phyloP scores from a whole-genome alignment of 23 tunicate genomes.

The Phallusia fumigata region DNA sequence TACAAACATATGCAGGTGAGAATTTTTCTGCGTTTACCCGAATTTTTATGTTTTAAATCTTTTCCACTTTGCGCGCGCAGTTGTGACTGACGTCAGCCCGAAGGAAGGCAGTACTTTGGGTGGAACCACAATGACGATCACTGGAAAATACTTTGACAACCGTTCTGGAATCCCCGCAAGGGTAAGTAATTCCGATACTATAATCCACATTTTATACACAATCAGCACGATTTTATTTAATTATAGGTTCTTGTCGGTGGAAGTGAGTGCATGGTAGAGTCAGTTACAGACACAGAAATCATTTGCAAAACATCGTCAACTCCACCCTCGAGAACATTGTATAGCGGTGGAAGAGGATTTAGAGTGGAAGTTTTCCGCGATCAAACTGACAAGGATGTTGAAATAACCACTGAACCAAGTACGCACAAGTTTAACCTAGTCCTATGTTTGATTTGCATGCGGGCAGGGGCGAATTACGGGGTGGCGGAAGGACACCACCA shows the following conservation, averaged over 20 bases:
- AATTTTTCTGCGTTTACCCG: background rate
- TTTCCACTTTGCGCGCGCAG: conserved; percentile 5
- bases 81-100: conserved; percentile 52
- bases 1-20: conserved; percentile 86
- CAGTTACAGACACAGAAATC: conserved; percentile 52
- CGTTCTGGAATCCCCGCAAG: conserved; percentile 20
- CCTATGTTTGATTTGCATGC: too few species aligned
- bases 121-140: conserved; percentile 50
- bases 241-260: conserved; percentile 71
- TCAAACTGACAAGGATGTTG: conserved; percentile 4
- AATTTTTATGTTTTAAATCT: background rate
- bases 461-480: too few species aligned
- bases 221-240: too few species aligned
- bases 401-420: background rate
- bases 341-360: conserved; percentile 81
- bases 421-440: too few species aligned
- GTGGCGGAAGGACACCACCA: too few species aligned
- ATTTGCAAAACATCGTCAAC: conserved; percentile 49
- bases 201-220: too few species aligned
- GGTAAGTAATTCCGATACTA: background rate
- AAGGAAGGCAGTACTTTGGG: conserved; percentile 60
- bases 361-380: conserved; percentile 47
- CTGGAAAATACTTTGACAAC: conserved; percentile 60
- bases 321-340: conserved; percentile 23
- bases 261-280: conserved; percentile 33